phyloP scores from a whole-genome alignment of 2,113 vertebrate genomes.

The Cricetomys ansorgei region DNA sequence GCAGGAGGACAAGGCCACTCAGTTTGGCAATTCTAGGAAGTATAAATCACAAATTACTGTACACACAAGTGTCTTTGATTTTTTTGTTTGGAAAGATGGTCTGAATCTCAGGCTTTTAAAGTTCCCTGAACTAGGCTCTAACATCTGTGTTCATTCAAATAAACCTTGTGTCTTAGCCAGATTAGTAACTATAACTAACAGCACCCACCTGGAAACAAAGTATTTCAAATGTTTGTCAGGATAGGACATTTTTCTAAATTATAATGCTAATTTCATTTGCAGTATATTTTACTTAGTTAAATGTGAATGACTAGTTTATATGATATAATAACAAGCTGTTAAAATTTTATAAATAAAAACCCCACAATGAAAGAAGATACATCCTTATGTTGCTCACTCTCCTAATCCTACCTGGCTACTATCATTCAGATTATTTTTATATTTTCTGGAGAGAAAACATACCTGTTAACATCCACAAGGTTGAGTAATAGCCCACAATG shows the following conservation, averaged over 20 bases:
- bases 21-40: constrained; percentile 15
- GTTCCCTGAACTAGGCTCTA: neutral
- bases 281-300: neutral
- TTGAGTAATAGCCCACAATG: too few species aligned
- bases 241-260: constrained; percentile 31
- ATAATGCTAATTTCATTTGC: neutral
- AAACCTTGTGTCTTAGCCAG: neutral
- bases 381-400: neutral
- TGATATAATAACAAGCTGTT: neutral
- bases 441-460: neutral
- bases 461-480: neutral
- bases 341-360: neutral
- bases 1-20: neutral
- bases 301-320: neutral
- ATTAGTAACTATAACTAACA: too few species aligned
- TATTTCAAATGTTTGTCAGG: neutral
- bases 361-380: neutral
- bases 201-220: neutral
- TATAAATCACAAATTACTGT: constrained; percentile 25
- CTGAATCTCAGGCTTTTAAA: neutral
- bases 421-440: neutral
- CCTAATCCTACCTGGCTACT: neutral
- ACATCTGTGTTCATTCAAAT: neutral
- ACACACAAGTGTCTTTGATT: neutral
- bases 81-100: neutral